Evolutionary conservation across 2,888 invertebrate species (phyloP), one percentile per base, ranked within the genome.

Genomic region (Yponomeuta sedellus): DNA sequence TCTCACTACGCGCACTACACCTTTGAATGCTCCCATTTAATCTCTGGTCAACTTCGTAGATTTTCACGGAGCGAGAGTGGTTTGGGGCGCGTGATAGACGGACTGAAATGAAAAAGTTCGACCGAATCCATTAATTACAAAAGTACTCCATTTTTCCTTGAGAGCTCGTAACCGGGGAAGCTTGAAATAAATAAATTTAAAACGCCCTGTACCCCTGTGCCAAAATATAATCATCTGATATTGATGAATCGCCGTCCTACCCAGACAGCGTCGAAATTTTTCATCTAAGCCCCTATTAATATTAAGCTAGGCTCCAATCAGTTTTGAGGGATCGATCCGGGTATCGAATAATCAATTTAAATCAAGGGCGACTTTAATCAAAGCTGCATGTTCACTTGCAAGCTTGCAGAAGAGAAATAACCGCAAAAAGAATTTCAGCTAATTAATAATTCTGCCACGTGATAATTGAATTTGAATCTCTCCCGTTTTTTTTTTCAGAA

Each of bases 171-270:
- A 78, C 76, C 74, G 75, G 76, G 79, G 73, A 74, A 76, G 1
- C 76, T 74, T 71, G 69, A 72, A 72, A 77, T 75, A 80, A 76
- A 76, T 79, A 77, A 75, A 78, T 76, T 76, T 75, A 74, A 76
- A 76, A 76, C 67, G 74, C 71, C 75, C 70, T 12, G 12, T 16
- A 52, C 44, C 44, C 34, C 34, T 34, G 34, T 52, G 16, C 44
- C 77, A 72, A 75, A 77, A 79, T 75, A 75, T 79, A 81, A 81
- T 77, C 44, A 52, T 52, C 75, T 76, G 72, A 75, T 70, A 66
- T 72, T 81, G 80, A 82, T 82, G 78, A 79, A 81, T 81, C 73
- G 72, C 67, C 66, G 61, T 68, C 67, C 69, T 66, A 64, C 66
- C 66, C 67, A 67, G 57, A 68, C 69, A 70, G 68, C 20, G 16